Base-by-base conservation (phyloP, 1,140 invertebrate species). In the Macrosteles quadrilineatus region DNA sequence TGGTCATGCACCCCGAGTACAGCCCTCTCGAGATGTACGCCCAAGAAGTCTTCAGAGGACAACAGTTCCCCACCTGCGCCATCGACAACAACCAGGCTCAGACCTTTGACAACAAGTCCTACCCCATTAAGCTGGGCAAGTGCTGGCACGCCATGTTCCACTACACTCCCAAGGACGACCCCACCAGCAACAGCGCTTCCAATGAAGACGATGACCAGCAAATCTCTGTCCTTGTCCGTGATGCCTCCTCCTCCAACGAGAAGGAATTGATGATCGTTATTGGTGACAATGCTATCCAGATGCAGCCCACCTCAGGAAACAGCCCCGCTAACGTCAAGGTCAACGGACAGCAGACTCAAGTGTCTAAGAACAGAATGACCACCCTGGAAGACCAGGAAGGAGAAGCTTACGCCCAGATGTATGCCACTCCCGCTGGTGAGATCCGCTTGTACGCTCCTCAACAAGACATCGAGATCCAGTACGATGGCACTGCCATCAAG, bases 71-170 rank as follows among this genome's bases (percentile, higher is more conserved):
- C 43, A 80, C 75, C 50, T 91, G 89, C 74, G 76, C 81, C 17
- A 74, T 90, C 45, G 88, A 90, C 71, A 77, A 80, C 1, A 79
- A 76, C 14, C 76, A 77, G 36, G 81, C 83, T 14, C 83, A 79
- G 69, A 90, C 88, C 0, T 90, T 90, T 79, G 87, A 87, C 75
- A 83, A 85, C 72, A 81, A 78, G 14, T 80, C 78, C 14, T 89
- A 87, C 73, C 78, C 84, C 2, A 76, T 87, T 63, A 74, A 79
- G 17, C 68, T 89, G 3, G 77, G 83, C 19, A 64, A 64, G 29
- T 84, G 83, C 64, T 89, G 86, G 85, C 84, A 89, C 70, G 84
- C 89, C 0, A 80, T 86, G 40, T 78, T 88, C 77, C 84, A 84
- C 21, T 81, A 84, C 67, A 78, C 81, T 29, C 83, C 81, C 6